Percentiles rank a stretch among this genome's conserved stretches.
Evolutionary conservation across 2,113 vertebrate species (phyloP).

Genomic region (Melospiza melodia): DNA sequence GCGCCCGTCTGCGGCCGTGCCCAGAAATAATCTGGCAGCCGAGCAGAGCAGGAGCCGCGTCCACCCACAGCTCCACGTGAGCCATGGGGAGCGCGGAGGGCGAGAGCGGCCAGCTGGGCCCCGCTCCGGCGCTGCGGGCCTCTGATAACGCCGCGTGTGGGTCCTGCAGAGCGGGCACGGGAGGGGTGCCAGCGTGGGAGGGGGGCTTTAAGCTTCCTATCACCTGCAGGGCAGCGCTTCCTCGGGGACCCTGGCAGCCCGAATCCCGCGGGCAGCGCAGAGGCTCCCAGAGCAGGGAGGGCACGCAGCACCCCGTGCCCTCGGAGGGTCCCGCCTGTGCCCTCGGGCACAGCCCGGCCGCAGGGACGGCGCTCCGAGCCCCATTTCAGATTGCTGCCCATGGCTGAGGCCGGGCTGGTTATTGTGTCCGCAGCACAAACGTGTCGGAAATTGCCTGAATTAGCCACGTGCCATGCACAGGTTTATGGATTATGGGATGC

Average conservation of each 20-base stretch:
- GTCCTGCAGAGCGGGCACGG: conserved; percentile 25
- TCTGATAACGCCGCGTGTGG: conserved; percentile 28
- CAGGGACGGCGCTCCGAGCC: not conserved
- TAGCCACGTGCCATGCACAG: conserved; percentile 36
- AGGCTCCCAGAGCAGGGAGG: not conserved
- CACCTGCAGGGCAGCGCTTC: not conserved
- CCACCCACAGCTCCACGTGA: conserved; percentile 10
- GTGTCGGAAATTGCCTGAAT: conserved; percentile 54
- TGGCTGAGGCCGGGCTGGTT: not conserved
- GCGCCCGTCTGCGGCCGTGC: not conserved
- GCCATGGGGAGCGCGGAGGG: not conserved
- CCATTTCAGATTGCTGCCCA: not conserved
- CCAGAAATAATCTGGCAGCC: conserved; percentile 40
- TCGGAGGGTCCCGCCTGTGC: fast-evolving
- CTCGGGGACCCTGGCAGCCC: not conserved
- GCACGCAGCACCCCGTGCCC: fast-evolving
- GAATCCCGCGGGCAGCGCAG: not conserved
- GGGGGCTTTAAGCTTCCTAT: not conserved
- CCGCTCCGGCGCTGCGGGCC: not conserved
- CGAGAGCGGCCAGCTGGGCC: conserved; percentile 7
- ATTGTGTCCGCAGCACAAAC: not conserved
- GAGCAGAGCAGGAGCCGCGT: not conserved
- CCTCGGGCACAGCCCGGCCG: fast-evolving
- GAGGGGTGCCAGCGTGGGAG: not conserved
- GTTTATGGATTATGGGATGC: conserved; percentile 57